These are phyloP conservation scores for Lepidurus arcticus DNA, from an alignment of 1,140 invertebrate genomes.

Conservation along the genomic window DNA sequence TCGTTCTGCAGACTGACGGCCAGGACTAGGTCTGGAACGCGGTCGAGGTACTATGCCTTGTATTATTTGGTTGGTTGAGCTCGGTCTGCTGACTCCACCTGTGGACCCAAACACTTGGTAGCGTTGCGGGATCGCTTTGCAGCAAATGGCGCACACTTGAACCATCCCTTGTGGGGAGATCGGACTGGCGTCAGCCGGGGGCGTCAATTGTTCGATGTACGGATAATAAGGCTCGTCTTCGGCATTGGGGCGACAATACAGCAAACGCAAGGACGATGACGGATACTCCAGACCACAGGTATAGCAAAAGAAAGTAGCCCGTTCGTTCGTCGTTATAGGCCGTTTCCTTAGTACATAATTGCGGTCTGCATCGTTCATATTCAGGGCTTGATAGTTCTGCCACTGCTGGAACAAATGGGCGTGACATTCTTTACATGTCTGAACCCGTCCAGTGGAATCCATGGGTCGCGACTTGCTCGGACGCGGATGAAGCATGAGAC, in stretches of 20 bases:
- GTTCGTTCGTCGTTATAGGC: slow-evolving; percentile 56
- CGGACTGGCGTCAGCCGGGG: slow-evolving; percentile 72
- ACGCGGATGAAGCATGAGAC: slow-evolving; percentile 71
- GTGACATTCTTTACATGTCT: slow-evolving; percentile 73
- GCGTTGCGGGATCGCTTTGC: slow-evolving; percentile 72
- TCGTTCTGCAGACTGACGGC: slow-evolving; percentile 12
- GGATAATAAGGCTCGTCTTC: slow-evolving; percentile 82
- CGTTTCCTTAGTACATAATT: slow-evolving; percentile 71
- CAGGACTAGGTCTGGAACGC: slow-evolving; percentile 25
- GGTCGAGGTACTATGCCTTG: slow-evolving; percentile 6
- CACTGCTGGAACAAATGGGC: slow-evolving; percentile 75
- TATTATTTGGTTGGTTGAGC: neutral
- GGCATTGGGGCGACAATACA: slow-evolving; percentile 77
- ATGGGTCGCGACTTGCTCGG: slow-evolving; percentile 74
- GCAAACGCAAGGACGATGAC: slow-evolving; percentile 61
- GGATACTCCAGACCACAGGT: slow-evolving; percentile 74
- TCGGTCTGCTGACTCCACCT: slow-evolving; percentile 5
- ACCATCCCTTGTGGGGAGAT: slow-evolving; percentile 66
- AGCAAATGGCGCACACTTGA: slow-evolving; percentile 70
- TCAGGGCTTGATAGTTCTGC: slow-evolving; percentile 57
- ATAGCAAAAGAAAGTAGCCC: slow-evolving; percentile 77
- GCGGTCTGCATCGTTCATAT: slow-evolving; percentile 65
- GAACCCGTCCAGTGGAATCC: slow-evolving; percentile 66
- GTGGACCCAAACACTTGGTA: slow-evolving; percentile 62
- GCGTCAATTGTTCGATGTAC: slow-evolving; percentile 69